Conservation (phyloP, 2,113 vertebrate genomes). For the Gnathonemus echidnorhynchus region DNA sequence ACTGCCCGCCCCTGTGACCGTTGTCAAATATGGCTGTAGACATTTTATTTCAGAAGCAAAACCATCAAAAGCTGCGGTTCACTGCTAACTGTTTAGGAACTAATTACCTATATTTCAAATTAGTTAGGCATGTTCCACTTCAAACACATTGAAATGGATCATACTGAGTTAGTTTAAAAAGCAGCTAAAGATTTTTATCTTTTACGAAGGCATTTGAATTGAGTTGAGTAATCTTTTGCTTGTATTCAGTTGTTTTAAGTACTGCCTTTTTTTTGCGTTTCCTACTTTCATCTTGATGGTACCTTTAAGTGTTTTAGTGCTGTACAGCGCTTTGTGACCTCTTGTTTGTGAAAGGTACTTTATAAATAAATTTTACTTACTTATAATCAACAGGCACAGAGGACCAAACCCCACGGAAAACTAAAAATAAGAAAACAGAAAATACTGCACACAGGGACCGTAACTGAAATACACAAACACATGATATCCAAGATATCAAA, state of each 20-base stretch:
- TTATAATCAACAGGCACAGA: not conserved
- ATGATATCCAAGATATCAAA: not conserved
- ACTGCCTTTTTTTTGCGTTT: no score
- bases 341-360: no score
- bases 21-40: not conserved
- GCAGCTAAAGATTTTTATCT: no score
- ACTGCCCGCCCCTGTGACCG: not conserved
- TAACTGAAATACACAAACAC: not conserved
- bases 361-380: not conserved
- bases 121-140: not conserved
- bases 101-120: not conserved
- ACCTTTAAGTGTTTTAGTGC: no score
- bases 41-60: not conserved
- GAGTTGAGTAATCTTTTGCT: no score
- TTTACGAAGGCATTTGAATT: no score
- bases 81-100: not conserved
- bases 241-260: no score
- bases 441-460: not conserved
- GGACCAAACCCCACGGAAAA: not conserved
- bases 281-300: no score
- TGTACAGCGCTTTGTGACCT: no score
- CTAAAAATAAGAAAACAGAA: not conserved
- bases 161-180: no score
- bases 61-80: not conserved
- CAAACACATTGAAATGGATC: not conserved